Base-by-base conservation (phyloP, 1,140 invertebrate genomes). In the Zaprionus ghesquierei region DNA sequence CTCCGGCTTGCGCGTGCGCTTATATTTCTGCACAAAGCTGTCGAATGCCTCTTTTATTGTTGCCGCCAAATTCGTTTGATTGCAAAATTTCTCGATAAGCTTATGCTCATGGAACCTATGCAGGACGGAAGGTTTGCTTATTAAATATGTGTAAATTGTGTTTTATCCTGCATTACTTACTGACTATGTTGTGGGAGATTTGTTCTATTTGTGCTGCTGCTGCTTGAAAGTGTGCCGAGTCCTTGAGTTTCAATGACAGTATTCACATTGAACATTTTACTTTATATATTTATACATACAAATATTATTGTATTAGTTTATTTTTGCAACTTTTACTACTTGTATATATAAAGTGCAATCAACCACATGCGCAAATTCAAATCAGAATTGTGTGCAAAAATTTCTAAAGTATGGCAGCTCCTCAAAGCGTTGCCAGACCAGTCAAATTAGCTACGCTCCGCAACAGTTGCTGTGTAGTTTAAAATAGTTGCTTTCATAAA, bases 91-190 rank as follows among this genome's bases (percentile, higher is more conserved):
- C 10, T 90, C 73, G 25, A 91, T 58, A 65, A 78, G 49, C 44
- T 79, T 80, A 29, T 91, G 89, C 10, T 84, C 79, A 18, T 75
- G 68, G 33, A 89, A 91, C 72, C 90, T 91, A 23, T 31, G 20
- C 25, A 5, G 25, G 41, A 10, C 35, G n/a, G n/a, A n/a, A n/a
- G n/a, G n/a, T n/a, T n/a, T n/a, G n/a, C n/a, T n/a, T n/a, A n/a
- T n/a, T n/a, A 15, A 41, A 8, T 41, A 13, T 25, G n/a, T 41
- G 5, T 38, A 38, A 15, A 41, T 41, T 41, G 22, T 46, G 18
- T 15, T 50, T 22, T 41, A 25, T 60, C 15, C 18, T 20, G 41
- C 20, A 22, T 49, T 23, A 84, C 80, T 79, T 62, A 84, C 80
- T 84, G 80, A 38, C 79, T 84, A 33, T 69, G 64, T 15, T 54